phyloP scores from a whole-genome alignment of 1,140 invertebrate genomes.

The Apis florea region DNA sequence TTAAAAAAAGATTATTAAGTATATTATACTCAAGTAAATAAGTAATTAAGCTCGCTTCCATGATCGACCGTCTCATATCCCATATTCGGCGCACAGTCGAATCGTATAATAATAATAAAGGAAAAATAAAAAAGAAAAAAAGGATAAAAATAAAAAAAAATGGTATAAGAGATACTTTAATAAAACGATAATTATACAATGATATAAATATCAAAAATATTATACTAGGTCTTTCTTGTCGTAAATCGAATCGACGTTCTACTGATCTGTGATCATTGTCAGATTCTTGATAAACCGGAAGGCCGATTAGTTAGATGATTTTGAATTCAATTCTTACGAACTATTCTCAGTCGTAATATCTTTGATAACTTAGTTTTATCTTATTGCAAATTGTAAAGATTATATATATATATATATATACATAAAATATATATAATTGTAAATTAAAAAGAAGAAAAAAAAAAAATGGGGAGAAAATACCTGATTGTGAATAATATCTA shows the following conservation, averaged over 20 bases:
- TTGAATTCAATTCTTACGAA: conserved; percentile 57
- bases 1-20: conserved; percentile 1
- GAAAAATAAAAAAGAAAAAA: background rate
- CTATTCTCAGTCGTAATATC: conserved; percentile 41
- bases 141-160: background rate
- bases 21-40: conserved; percentile 4
- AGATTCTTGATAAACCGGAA: conserved; percentile 52
- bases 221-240: conserved; percentile 36
- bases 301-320: conserved; percentile 53
- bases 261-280: conserved; percentile 61
- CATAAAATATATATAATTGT: conserved; percentile 55
- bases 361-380: conserved; percentile 62
- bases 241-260: conserved; percentile 47
- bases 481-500: conserved; percentile 64
- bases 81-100: conserved; percentile 16
- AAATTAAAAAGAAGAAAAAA: conserved; percentile 53
- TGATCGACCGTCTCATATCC: conserved; percentile 44
- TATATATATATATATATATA: conserved; percentile 63
- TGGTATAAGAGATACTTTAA: conserved; percentile 1
- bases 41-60: conserved; percentile 35
- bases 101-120: background rate
- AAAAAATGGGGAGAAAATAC: conserved; percentile 16
- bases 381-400: conserved; percentile 62
- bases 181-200: conserved; percentile 12
- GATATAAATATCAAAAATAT: conserved; percentile 25